Percentiles rank a stretch among this genome's conserved stretches.
Evolutionary conservation across 2,888 invertebrate genomes (phyloP).

Genomic region (Mythimna impura): DNA sequence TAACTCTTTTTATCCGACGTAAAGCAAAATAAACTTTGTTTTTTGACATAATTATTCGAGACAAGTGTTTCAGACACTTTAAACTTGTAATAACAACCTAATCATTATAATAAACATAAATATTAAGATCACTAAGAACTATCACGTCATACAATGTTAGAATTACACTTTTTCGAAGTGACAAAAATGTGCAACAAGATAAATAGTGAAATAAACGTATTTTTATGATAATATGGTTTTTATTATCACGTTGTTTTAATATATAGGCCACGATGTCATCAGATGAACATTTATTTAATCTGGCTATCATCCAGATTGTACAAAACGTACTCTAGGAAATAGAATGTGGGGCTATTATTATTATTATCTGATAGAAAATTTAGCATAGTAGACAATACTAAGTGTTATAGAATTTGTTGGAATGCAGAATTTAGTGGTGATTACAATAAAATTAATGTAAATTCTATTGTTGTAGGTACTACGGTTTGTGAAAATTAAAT

Average conservation of each 20-base stretch:
- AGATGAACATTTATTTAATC: conserved; percentile 21
- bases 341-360: conserved; percentile 31
- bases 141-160: background rate
- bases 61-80: background rate
- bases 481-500: background rate
- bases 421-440: background rate
- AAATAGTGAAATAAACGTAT: conserved; percentile 19
- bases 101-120: conserved; percentile 7
- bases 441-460: background rate
- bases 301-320: conserved; percentile 64
- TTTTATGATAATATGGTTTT: conserved; percentile 26
- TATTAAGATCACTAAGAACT: background rate
- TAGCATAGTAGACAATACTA: background rate
- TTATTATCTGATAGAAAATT: conserved; percentile 16
- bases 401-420: conserved; percentile 15
- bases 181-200: conserved; percentile 10
- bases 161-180: background rate
- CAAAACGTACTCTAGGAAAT: conserved; percentile 33
- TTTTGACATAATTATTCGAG: background rate
- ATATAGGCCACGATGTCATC: conserved; percentile 31
- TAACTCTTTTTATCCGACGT: background rate
- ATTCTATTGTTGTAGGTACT: background rate
- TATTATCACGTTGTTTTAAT: conserved; percentile 25
- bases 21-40: background rate
- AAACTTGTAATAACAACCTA: background rate